Conservation (phyloP, 2,797 vertebrate genomes). For the Danio aesculapii region DNA sequence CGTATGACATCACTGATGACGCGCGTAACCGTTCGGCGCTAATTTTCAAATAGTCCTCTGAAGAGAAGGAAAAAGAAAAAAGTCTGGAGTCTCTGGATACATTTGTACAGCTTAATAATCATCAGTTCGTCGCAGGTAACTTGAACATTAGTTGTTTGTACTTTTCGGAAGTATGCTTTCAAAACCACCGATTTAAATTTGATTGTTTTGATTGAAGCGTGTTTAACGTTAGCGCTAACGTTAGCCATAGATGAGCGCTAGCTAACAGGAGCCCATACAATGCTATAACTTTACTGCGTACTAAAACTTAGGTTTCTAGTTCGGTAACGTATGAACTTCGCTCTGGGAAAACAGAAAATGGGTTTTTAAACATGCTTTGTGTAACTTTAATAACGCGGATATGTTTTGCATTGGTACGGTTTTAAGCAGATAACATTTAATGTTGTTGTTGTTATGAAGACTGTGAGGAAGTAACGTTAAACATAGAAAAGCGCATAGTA, state of each 20-base stretch:
- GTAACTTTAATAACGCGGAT: not conserved
- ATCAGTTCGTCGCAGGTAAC: not conserved
- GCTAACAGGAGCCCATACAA: not conserved
- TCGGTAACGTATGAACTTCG: not conserved
- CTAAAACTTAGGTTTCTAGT: not conserved
- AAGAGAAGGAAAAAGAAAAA: not conserved
- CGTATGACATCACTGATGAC: constrained; percentile 65
- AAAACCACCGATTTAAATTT: not conserved
- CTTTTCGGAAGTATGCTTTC: not conserved
- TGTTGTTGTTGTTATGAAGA: not conserved
- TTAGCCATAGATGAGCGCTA: not conserved
- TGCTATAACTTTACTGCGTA: not conserved
- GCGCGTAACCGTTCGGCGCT: constrained; percentile 78
- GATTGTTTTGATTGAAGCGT: not conserved
- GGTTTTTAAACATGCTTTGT: not conserved
- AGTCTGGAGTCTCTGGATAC: not conserved
- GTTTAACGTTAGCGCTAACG: not conserved
- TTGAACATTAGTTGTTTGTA: not conserved
- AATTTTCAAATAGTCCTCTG: constrained; percentile 79
- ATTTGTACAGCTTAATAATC: not conserved
- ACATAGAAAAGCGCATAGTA: not conserved
- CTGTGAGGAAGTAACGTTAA: too few species aligned
- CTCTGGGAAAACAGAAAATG: not conserved
- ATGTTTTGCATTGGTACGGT: not conserved
- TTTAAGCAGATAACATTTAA: not conserved